Base-by-base conservation (phyloP, 1,140 invertebrate genomes). In the Aporrectodea caliginosa region DNA sequence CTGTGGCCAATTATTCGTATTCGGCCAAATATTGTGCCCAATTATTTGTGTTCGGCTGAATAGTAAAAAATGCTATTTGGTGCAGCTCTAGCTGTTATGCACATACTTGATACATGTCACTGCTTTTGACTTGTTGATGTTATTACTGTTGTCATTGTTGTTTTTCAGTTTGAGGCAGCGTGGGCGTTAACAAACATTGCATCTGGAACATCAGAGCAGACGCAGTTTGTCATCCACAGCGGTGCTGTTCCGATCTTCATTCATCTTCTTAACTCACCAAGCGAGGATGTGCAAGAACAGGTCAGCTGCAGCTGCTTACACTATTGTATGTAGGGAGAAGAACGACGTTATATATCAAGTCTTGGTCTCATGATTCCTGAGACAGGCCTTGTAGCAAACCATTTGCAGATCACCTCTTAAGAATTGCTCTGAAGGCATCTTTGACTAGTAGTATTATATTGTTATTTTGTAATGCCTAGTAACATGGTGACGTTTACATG, bases 251-350 rank as follows among this genome's bases (percentile, higher is more conserved):
- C 84, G 16, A 84, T 84, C 27, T 88, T 90, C 71, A 84, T 90
- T 2, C 83, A 85, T 68, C 82, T 90, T 1, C 79, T 84, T 1
- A 77, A 78, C 22, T 85, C 86, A 2, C 32, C 79, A 1, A 81
- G 85, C 77, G 94, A 96, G 88, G 96, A 98, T 90, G 96, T 98
- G 2, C 93, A 96, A 85, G 97, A 98, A 89, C 88, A 88, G 81
- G 85, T 89, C 80, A 79, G 75, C 30, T 58, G 43, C 22, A 58
- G 22, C 22, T 12, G 22, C 22, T 58, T 58, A n/a, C n/a, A n/a
- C n/a, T n/a, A n/a, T n/a, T n/a, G n/a, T n/a, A n/a, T n/a, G n/a
- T n/a, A n/a, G n/a, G n/a, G n/a, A n/a, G n/a, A n/a, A n/a, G n/a
- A n/a, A n/a, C n/a, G n/a, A n/a, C n/a, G n/a, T n/a, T n/a, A n/a